Percentiles rank a stretch among this genome's conserved stretches.
Evolutionary conservation across 2,797 vertebrate species (phyloP).

Genomic region (Rhyacichthys aspro): DNA sequence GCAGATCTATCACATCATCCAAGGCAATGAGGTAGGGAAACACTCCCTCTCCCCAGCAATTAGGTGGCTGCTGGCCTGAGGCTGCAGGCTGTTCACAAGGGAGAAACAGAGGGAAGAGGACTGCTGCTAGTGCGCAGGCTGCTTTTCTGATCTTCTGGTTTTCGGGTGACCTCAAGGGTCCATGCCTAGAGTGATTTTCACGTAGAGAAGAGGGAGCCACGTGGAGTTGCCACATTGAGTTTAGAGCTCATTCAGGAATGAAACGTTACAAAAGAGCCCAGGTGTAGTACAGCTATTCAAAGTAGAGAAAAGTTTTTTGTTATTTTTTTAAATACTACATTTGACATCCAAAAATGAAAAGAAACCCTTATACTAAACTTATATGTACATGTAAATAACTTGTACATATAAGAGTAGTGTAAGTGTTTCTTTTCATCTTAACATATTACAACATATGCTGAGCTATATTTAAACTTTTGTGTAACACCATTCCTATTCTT

Average conservation of each 20-base stretch:
- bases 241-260: conserved; percentile 19
- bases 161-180: conserved; percentile 80
- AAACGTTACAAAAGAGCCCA: conserved; percentile 11
- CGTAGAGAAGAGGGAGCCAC: conserved; percentile 30
- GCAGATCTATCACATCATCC: conserved; percentile 99
- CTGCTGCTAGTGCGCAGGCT: conserved; percentile 67
- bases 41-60: conserved; percentile 94
- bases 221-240: conserved; percentile 19
- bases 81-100: conserved; percentile 81
- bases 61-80: conserved; percentile 95
- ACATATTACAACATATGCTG: too few relatives aligned
- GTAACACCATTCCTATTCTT: too few relatives aligned
- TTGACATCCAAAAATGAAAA: background rate
- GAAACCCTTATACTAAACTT: too few relatives aligned
- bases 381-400: too few relatives aligned
- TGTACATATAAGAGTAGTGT: too few relatives aligned
- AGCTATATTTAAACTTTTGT: too few relatives aligned
- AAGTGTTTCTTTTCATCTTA: too few relatives aligned
- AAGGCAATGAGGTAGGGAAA: conserved; percentile 99
- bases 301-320: conserved; percentile 21
- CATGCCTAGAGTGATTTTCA: conserved; percentile 77
- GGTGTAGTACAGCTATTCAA: conserved; percentile 19
- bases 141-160: conserved; percentile 82
- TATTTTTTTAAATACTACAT: background rate
- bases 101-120: conserved; percentile 50